Evolutionary conservation across 2,888 invertebrate genomes (phyloP).

Genomic region (Epinotia ramella): DNA sequence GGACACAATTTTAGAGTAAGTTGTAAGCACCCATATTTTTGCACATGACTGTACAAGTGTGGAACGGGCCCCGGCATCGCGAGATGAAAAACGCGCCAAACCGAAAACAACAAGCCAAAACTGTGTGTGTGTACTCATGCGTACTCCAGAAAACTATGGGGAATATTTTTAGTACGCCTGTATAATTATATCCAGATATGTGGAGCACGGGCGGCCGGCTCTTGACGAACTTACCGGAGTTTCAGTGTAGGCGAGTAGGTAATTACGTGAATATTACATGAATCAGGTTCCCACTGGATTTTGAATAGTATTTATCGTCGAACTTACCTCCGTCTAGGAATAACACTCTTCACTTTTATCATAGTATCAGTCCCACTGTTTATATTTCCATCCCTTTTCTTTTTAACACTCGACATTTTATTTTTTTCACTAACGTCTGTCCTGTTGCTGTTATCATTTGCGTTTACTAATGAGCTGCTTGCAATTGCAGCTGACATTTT

Average conservation of each 20-base stretch:
- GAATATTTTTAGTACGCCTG: constrained; percentile 57
- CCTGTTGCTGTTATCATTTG: constrained; percentile 52
- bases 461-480: constrained; percentile 59
- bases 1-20: no score
- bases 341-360: constrained; percentile 81
- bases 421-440: constrained; percentile 61
- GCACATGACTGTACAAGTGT: not conserved
- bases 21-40: no score
- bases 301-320: constrained; percentile 30
- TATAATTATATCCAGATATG: constrained; percentile 71
- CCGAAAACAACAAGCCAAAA: constrained; percentile 21
- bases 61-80: not conserved
- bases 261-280: not conserved
- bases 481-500: constrained; percentile 74
- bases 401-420: constrained; percentile 68
- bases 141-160: constrained; percentile 30
- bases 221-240: not conserved
- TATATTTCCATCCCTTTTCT: constrained; percentile 57
- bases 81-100: constrained; percentile 36
- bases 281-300: not conserved
- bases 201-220: constrained; percentile 57
- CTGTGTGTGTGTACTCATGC: not conserved
- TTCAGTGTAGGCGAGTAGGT: constrained; percentile 5
- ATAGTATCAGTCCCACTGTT: constrained; percentile 59
- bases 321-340: constrained; percentile 78